Evolutionary conservation across 2,113 vertebrate species (phyloP).

Genomic region (Synchiropus splendidus): DNA sequence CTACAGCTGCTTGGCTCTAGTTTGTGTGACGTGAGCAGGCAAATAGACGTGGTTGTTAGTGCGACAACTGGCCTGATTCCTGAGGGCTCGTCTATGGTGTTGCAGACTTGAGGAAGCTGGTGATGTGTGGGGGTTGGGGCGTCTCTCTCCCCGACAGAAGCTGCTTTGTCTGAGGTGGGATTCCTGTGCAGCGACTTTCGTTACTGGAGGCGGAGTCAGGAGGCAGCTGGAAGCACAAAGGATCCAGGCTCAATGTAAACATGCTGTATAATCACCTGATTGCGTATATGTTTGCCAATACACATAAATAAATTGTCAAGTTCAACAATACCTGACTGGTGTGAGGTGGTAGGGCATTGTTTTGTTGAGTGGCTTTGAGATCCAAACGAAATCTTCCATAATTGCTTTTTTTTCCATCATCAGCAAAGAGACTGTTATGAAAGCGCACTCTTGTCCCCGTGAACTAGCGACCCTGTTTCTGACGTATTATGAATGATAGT

Average conservation of each 20-base stretch:
- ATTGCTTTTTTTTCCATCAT: too few species aligned
- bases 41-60: neutral
- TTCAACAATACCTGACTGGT: too few species aligned
- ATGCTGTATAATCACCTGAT: neutral
- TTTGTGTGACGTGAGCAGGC: too few species aligned
- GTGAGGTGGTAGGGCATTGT: too few species aligned
- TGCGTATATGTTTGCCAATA: too few species aligned
- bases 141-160: constrained; percentile 40
- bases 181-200: constrained; percentile 62
- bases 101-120: constrained; percentile 16
- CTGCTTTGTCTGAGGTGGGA: constrained; percentile 61
- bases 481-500: constrained; percentile 14
- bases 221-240: constrained; percentile 57
- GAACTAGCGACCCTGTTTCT: constrained; percentile 26
- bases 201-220: constrained; percentile 47
- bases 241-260: constrained; percentile 33
- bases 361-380: too few species aligned
- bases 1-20: neutral
- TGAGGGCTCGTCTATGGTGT: constrained; percentile 18
- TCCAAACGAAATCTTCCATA: too few species aligned
- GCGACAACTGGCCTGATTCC: constrained; percentile 31
- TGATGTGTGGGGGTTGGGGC: constrained; percentile 42
- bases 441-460: constrained; percentile 20
- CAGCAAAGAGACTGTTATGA: neutral
- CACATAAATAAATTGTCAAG: too few species aligned